Evolutionary conservation across 1,140 invertebrate species (phyloP).

Genomic region (Uloborus diversus): DNA sequence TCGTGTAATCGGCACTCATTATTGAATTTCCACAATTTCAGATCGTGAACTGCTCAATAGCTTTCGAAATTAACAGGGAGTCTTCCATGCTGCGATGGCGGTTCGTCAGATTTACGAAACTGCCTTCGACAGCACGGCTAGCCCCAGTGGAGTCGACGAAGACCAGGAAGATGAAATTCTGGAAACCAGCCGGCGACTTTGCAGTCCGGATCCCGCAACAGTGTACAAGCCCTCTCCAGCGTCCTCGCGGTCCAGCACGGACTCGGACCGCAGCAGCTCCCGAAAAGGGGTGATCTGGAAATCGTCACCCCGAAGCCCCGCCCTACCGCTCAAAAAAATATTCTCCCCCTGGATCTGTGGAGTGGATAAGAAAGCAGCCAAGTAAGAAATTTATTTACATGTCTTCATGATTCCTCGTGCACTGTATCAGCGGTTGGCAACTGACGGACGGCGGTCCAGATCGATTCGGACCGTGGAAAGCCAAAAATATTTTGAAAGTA

Average conservation of each 20-base stretch:
- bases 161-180: slow-evolving; percentile 21
- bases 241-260: slow-evolving; percentile 28
- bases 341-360: slow-evolving; percentile 30
- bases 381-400: slow-evolving; percentile 3
- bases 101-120: slow-evolving; percentile 44
- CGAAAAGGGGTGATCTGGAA: background rate
- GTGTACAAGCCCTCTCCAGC: slow-evolving; percentile 18
- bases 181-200: slow-evolving; percentile 29
- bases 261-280: background rate
- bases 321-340: slow-evolving; percentile 20
- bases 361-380: background rate
- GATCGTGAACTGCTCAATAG: too few species aligned
- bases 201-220: slow-evolving; percentile 8
- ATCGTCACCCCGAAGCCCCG: background rate
- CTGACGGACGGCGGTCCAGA: too few species aligned
- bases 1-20: too few species aligned
- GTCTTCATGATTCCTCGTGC: too few species aligned
- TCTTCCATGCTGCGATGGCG: too few species aligned
- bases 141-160: background rate
- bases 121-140: slow-evolving; percentile 44
- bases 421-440: too few species aligned
- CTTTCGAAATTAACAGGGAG: too few species aligned
- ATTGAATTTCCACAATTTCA: too few species aligned
- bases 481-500: too few species aligned
- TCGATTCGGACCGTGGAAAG: too few species aligned